Base-by-base conservation (phyloP, 2,797 vertebrate genomes). In the Pyrocephalus nanus region DNA sequence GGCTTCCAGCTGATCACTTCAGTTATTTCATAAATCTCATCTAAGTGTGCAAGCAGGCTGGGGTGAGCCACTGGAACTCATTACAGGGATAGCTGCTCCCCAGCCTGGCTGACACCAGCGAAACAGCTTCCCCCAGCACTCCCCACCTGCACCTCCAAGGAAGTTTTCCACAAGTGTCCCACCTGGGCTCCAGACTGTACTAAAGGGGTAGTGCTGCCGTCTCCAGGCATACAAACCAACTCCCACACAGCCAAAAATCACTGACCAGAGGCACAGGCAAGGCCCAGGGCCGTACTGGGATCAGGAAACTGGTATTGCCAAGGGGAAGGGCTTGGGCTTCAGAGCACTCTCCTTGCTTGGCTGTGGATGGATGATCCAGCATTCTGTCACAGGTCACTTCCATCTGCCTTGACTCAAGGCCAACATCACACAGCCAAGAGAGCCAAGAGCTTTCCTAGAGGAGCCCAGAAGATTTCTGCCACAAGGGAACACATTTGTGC, bases 371-470 rank as follows among this genome's bases (percentile, higher is more conserved):
- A 60, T 62, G 43, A 95, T 70, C 15, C 55, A 94, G 77, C n/a
- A 34, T 91, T 85, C 84, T 88, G 66, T 86, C 72, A 88, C 36
- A 90, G 73, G 62, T 51, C 74, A 58, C 55, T 76, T 90, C 86
- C 92, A 93, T 79, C 80, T 92, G 90, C 76, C 60, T 79, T 92
- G 92, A 95, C 55, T 76, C 23, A 11, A 30, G 43, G 92, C 92
- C 94, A 92, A 40, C 54, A 73, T 42, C 83, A 64, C 83, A 84
- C 19, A 60, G 70, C 30, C 74, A 86, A 45, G 66, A 80, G 36
- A 88, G 88, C 93, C 93, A 93, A 90, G 73, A 88, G 22, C 47
- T 66, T 73, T 88, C 86, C 90, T 86, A 92, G 70, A 92, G 84
- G 36, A 92, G 67, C 32, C 60, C 1, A 0, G 42, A 75, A 78